Conservation (phyloP, 2,888 invertebrate genomes). For the Drosophila mettleri region DNA sequence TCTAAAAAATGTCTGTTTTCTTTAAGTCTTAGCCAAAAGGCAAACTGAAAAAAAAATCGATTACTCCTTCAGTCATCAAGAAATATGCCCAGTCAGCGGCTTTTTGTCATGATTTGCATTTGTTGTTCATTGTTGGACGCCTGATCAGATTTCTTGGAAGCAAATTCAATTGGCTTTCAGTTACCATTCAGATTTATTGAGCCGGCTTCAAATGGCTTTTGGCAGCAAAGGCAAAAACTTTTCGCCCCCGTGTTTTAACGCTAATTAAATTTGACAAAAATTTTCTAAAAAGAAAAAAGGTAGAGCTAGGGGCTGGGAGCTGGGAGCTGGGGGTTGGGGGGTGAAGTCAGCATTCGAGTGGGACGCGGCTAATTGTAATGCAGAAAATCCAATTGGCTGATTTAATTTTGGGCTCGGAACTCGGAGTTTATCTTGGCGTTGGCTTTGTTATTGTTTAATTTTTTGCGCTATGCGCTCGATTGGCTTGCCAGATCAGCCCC, state of each 20-base stretch:
- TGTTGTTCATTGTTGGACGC: too few species aligned
- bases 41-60: too few species aligned
- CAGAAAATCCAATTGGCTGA: neutral
- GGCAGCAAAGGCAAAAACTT: slow-evolving; percentile 36
- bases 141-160: neutral
- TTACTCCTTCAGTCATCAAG: too few species aligned
- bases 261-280: slow-evolving; percentile 64
- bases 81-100: too few species aligned
- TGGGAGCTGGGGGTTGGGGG: too few species aligned
- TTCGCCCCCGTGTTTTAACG: slow-evolving; percentile 56
- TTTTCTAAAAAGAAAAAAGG: slow-evolving; percentile 29
- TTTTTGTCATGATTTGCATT: too few species aligned
- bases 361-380: slow-evolving; percentile 67
- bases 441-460: slow-evolving; percentile 71
- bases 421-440: neutral
- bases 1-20: too few species aligned
- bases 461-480: slow-evolving; percentile 67
- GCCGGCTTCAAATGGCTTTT: slow-evolving; percentile 52
- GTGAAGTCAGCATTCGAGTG: too few species aligned
- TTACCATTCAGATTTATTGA: slow-evolving; percentile 42
- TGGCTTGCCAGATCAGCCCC: slow-evolving; percentile 27
- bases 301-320: too few species aligned
- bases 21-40: too few species aligned
- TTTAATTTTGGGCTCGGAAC: neutral
- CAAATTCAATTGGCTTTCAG: slow-evolving; percentile 1